These are phyloP conservation scores for Noctua fimbriata DNA, from an alignment of 2,888 invertebrate genomes.

Conservation along the genomic window DNA sequence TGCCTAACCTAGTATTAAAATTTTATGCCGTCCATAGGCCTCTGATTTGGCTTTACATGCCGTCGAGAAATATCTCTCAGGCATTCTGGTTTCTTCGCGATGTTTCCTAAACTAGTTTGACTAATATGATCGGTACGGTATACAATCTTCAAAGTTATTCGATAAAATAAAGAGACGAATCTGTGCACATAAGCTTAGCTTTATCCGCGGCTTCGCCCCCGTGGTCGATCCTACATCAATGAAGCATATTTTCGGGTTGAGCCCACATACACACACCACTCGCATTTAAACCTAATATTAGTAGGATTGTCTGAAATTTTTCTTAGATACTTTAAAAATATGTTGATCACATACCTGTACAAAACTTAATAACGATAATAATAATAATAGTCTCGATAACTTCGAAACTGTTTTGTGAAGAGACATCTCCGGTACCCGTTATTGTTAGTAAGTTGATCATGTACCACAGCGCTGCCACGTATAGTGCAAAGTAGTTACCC, in stretches of 20 bases:
- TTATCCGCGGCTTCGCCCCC: background rate
- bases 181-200: background rate
- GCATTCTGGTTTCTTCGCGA: background rate
- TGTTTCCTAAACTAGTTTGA: background rate
- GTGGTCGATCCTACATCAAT: background rate
- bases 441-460: conserved; percentile 88
- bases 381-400: conserved; percentile 86
- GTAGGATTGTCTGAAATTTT: background rate
- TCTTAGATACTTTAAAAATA: background rate
- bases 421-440: conserved; percentile 89
- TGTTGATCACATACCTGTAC: conserved; percentile 79
- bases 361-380: conserved; percentile 88
- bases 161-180: too few species aligned
- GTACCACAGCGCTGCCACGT: conserved; percentile 87
- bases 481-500: conserved; percentile 83
- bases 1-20: background rate
- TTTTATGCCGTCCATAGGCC: too few species aligned
- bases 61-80: background rate
- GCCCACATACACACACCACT: background rate
- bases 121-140: background rate
- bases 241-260: background rate
- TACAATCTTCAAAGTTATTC: background rate
- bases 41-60: too few species aligned
- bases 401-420: conserved; percentile 86
- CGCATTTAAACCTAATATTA: background rate